Conservation (phyloP, 2,888 invertebrate genomes). For the Acanthosoma haemorrhoidale region DNA sequence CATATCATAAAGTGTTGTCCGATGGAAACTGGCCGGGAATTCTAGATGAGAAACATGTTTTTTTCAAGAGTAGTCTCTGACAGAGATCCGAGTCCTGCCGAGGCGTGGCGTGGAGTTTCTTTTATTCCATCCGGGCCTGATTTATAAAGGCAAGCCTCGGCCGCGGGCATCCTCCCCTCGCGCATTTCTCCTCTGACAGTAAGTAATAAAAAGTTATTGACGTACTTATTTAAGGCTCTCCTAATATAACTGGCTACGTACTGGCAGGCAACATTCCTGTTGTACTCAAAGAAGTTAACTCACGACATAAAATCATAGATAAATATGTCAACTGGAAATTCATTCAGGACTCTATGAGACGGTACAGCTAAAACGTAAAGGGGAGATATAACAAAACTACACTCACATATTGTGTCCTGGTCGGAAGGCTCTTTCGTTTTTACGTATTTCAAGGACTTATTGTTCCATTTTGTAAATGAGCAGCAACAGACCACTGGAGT, state of each 20-base stretch:
- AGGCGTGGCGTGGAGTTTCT: background rate
- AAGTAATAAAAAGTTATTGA: background rate
- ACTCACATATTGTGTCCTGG: too few species aligned
- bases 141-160: too few species aligned
- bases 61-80: background rate
- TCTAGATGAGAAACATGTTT: background rate
- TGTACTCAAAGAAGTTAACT: background rate
- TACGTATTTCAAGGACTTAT: too few species aligned
- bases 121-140: too few species aligned
- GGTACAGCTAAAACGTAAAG: background rate
- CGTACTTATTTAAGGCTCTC: background rate
- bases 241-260: background rate
- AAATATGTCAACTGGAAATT: too few species aligned
- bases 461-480: too few species aligned
- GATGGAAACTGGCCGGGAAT: background rate
- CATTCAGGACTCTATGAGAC: background rate
- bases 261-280: background rate
- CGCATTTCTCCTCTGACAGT: background rate
- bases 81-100: too few species aligned
- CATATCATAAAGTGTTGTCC: slow-evolving; percentile 4
- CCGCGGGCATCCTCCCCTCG: background rate
- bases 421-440: too few species aligned
- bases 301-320: background rate
- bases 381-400: background rate
- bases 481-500: too few species aligned